phyloP scores from a whole-genome alignment of 2,113 vertebrate genomes.

The Protobothrops mucrosquamatus region DNA sequence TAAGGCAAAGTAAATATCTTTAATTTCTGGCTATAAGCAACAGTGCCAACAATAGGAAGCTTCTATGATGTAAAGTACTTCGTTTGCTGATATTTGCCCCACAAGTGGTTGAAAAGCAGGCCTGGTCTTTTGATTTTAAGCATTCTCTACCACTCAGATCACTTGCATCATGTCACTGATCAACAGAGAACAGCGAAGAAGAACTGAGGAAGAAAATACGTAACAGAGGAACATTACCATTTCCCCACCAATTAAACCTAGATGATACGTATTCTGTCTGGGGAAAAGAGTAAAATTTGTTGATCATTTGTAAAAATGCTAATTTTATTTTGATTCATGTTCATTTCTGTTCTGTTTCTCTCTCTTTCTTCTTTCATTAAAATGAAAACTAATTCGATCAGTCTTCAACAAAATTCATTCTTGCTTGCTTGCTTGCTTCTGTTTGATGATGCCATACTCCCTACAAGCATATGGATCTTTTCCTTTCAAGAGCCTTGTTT shows the following conservation, averaged over 20 bases:
- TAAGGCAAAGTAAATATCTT: background rate
- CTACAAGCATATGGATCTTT: conserved; percentile 66
- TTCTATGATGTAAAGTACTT: background rate
- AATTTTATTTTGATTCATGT: conserved; percentile 41
- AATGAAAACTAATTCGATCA: background rate
- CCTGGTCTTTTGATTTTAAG: background rate
- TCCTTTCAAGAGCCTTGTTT: conserved; percentile 64
- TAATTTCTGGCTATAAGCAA: background rate
- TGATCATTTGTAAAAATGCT: conserved; percentile 6
- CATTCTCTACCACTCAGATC: background rate
- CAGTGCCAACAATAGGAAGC: background rate
- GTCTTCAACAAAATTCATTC: conserved; percentile 33
- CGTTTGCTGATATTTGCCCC: background rate
- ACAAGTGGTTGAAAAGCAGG: background rate
- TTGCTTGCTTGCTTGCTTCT: conserved; percentile 58
- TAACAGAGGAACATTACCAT: background rate
- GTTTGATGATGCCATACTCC: conserved; percentile 51
- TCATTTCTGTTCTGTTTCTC: conserved; percentile 43
- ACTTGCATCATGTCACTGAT: background rate
- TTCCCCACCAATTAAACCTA: background rate
- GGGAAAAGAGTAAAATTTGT: background rate
- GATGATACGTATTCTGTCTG: background rate
- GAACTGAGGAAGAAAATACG: background rate
- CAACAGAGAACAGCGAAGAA: background rate
- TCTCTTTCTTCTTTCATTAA: background rate